These are phyloP conservation scores for Asbolus verrucosus DNA, from an alignment of 1,140 invertebrate species.

Conservation along the genomic window DNA sequence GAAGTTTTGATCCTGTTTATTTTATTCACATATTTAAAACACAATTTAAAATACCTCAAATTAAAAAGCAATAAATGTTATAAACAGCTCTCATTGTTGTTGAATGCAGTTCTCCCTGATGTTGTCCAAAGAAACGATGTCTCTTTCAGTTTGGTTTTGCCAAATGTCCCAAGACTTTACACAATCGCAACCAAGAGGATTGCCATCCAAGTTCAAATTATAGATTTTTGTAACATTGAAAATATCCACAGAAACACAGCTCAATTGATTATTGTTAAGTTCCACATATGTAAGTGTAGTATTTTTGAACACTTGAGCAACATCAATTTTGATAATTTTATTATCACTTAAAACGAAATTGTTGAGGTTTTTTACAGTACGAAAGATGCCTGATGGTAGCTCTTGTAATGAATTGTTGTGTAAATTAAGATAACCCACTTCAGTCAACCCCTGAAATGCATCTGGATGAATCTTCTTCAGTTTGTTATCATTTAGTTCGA, in stretches of 20 bases:
- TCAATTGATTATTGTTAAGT: background rate
- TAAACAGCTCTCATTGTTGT: too few species aligned
- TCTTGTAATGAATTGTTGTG: conserved; percentile 3
- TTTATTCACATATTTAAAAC: too few species aligned
- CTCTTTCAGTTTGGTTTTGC: background rate
- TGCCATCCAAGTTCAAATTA: background rate
- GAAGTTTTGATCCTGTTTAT: too few species aligned
- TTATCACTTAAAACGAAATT: conserved; percentile 16
- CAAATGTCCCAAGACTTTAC: background rate
- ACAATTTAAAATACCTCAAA: too few species aligned
- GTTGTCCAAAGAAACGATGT: background rate
- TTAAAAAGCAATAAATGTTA: too few species aligned
- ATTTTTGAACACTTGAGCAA: background rate
- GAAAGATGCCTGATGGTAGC: conserved; percentile 1
- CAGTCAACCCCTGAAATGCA: background rate
- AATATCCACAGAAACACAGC: background rate
- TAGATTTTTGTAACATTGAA: background rate
- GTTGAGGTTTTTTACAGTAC: background rate
- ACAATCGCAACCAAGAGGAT: conserved; percentile 8
- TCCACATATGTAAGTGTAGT: background rate
- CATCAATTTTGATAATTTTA: background rate
- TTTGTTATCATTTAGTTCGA: background rate
- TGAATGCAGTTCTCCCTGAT: background rate
- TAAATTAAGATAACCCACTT: background rate
- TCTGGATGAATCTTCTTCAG: background rate